Conservation (phyloP, 2,797 vertebrate species). For the Dermochelys coriacea region DNA sequence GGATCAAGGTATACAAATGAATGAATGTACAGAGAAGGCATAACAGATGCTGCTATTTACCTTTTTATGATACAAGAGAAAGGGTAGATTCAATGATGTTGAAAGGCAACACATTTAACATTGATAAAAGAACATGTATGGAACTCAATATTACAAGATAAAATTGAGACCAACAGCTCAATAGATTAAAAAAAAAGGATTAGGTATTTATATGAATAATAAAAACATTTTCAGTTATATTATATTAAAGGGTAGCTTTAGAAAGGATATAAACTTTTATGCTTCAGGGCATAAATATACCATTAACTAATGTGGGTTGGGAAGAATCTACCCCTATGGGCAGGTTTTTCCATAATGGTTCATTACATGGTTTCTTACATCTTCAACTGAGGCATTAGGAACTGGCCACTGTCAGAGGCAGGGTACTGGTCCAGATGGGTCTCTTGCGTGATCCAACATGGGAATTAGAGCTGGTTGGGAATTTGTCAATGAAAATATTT, state of each 20-base stretch:
- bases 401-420: rapidly evolving
- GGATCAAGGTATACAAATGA: not conserved
- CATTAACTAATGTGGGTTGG: not conserved
- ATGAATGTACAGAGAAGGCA: rapidly evolving
- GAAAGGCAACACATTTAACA: slow-evolving; percentile 55
- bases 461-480: rapidly evolving
- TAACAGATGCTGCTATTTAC: not conserved
- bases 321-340: not conserved
- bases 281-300: not conserved
- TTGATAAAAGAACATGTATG: not conserved
- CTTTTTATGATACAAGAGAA: slow-evolving; percentile 24
- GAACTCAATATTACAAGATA: not conserved
- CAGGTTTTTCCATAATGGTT: not conserved
- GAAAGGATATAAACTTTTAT: not conserved
- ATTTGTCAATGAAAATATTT: too few relatives aligned
- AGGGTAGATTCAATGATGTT: slow-evolving; percentile 44
- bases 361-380: not conserved
- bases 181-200: not conserved
- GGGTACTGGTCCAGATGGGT: rapidly evolving
- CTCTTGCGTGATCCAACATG: rapidly evolving
- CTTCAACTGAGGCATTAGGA: not conserved
- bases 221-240: not conserved
- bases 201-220: not conserved
- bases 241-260: not conserved
- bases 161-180: not conserved